phyloP scores from a whole-genome alignment of 37 sponge, comb jelly and placozoan genomes.

The Chondrilla cf. caribensis region DNA sequence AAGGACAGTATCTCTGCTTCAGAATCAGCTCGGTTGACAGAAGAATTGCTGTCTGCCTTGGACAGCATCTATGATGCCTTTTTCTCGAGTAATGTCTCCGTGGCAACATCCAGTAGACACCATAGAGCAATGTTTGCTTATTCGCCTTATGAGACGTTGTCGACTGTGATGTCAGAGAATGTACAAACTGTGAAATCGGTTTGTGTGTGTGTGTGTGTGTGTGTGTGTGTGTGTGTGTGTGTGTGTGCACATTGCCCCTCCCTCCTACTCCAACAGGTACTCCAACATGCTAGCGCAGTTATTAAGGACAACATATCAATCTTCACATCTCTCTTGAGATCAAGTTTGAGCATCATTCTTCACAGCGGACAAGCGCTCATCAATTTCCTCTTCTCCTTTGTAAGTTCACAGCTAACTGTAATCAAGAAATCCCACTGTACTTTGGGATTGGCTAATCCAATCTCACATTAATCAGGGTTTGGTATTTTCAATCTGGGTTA shows the following conservation, averaged over 20 bases:
- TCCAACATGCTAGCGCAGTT: neutral
- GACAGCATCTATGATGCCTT: neutral
- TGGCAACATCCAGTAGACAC: no score
- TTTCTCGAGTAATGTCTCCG: neutral
- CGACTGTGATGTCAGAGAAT: neutral
- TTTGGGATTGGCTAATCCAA: no score
- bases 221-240: neutral
- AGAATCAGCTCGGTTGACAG: neutral
- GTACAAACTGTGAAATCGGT: neutral
- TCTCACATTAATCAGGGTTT: no score
- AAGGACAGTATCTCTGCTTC: neutral
- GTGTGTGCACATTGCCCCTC: neutral
- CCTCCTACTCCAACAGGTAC: conserved; percentile 1
- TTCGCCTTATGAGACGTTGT: no score
- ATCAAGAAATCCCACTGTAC: no score
- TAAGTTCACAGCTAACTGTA: neutral
- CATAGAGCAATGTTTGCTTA: no score
- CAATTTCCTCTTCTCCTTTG: conserved; percentile 19
- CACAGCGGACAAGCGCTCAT: conserved; percentile 21
- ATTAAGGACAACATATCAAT: neutral
- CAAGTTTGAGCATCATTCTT: neutral
- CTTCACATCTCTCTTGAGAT: neutral
- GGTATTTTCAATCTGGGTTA: no score
- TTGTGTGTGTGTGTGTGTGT: neutral
- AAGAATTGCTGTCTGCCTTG: neutral